A percentile compares a stretch with the other conserved stretches of the same genome.
phyloP scores from a whole-genome alignment of 2,113 vertebrate species.

The Tetraodon nigroviridis region DNA sequence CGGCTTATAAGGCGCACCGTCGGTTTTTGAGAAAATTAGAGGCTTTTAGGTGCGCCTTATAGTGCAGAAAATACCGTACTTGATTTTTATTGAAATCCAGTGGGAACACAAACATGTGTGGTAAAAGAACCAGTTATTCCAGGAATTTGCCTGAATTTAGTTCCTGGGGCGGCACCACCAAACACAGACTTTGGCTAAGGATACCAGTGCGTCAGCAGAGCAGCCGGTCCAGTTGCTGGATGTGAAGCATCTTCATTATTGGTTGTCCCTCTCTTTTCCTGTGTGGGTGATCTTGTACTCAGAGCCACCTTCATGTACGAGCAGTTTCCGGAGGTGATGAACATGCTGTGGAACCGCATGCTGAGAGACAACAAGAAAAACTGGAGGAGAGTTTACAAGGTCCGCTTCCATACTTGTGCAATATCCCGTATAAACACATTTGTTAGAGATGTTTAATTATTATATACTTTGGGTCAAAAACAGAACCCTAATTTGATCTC shows the following conservation, averaged over 20 bases:
- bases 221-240: neutral
- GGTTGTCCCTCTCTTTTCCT: neutral
- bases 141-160: neutral
- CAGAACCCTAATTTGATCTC: neutral
- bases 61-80: no score
- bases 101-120: neutral
- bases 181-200: no score
- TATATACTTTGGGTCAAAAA: no score
- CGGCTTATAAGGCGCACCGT: no score
- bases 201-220: no score
- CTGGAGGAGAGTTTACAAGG: conserved; percentile 99
- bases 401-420: conserved; percentile 48
- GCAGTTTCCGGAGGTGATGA: conserved; percentile 98
- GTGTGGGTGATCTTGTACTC: conserved; percentile 19
- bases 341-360: conserved; percentile 98
- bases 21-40: no score
- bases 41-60: no score
- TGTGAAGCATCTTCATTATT: neutral
- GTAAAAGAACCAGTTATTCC: neutral
- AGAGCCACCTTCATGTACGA: conserved; percentile 98
- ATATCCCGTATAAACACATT: conserved; percentile 5
- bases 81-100: neutral
- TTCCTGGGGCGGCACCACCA: neutral
- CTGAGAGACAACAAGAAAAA: conserved; percentile 99
- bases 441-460: no score